Evolutionary conservation across 30 jellyfish, hydroid and myxozoan species (phyloP).

Genomic region (Mastigias papua): DNA sequence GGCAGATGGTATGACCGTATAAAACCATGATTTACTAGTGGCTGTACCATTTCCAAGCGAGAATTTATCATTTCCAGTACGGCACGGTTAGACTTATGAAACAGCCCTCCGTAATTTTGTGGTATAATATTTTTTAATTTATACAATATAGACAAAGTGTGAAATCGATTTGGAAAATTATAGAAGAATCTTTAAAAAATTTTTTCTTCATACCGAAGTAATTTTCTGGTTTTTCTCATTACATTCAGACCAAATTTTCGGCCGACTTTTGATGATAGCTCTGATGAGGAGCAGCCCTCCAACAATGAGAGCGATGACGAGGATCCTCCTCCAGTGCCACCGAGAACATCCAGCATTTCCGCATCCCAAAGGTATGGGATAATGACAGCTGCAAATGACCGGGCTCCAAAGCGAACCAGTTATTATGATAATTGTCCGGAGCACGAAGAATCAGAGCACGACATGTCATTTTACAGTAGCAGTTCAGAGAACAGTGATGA

Average conservation of each 20-base stretch:
- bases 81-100: no score
- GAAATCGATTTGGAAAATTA: no score
- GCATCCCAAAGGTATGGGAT: constrained; percentile 35
- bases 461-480: constrained; percentile 57
- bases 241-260: constrained; percentile 40
- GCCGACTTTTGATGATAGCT: neutral
- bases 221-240: no score
- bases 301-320: constrained; percentile 23
- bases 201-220: no score
- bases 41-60: no score
- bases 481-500: constrained; percentile 80
- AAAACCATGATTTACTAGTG: no score
- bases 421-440: constrained; percentile 77
- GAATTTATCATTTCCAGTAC: no score
- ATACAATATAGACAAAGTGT: no score
- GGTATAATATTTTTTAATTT: no score
- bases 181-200: no score
- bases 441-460: constrained; percentile 5
- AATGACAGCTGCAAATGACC: neutral
- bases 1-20: no score
- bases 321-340: constrained; percentile 84
- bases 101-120: no score
- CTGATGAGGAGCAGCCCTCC: neutral
- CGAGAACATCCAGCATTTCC: constrained; percentile 76
- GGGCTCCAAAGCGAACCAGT: constrained; percentile 40